Base-by-base conservation (phyloP, 1,140 invertebrate genomes). In the Aporrectodea caliginosa region DNA sequence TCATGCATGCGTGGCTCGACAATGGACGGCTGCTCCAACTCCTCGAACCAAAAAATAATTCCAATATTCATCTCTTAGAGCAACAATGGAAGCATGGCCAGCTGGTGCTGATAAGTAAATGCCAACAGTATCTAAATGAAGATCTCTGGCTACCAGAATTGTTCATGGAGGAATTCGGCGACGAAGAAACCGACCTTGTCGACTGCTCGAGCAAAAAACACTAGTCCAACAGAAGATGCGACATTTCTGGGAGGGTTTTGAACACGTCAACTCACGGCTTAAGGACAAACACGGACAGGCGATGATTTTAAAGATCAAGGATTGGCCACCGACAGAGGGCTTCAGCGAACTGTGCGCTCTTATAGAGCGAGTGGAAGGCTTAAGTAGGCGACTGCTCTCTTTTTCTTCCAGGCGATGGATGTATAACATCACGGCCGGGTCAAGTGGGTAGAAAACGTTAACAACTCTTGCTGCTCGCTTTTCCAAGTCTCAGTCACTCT, bases 171-270 rank as follows among this genome's bases (percentile, higher is more conserved):
- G 95, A 98, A 84, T 98, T 97, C 88, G 96, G 96, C 14, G 93
- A 96, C 79, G 92, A 93, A 71, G 93, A 94, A 1, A 93, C 94
- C 83, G 81, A 86, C n/a, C 84, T 88, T 2, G 82, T 87, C 68
- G 86, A 89, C 92, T 76, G 93, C 95, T 93, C 93, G 1, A 97
- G 93, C 71, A 94, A 95, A 1, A 93, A 83, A 81, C 86, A 22
- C 84, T 88, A 1, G 82, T 87, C 68, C 85, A 89, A 92, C 76
- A 93, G 95, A 93, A 93, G 1, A 96, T 98, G 92, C 91, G 92
- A 27, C 94, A 94, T 84, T 98, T 98, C 88, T 98, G 97, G 97
- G 95, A 98, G 84, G 96, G 96, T 31, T 98, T 98, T 88, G 94
- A 97, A 79, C 34, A 69, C 77, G 31, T 83, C 84, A 35, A 81